Conservation (phyloP, 2,888 invertebrate genomes). For the Chrysolina americana region DNA sequence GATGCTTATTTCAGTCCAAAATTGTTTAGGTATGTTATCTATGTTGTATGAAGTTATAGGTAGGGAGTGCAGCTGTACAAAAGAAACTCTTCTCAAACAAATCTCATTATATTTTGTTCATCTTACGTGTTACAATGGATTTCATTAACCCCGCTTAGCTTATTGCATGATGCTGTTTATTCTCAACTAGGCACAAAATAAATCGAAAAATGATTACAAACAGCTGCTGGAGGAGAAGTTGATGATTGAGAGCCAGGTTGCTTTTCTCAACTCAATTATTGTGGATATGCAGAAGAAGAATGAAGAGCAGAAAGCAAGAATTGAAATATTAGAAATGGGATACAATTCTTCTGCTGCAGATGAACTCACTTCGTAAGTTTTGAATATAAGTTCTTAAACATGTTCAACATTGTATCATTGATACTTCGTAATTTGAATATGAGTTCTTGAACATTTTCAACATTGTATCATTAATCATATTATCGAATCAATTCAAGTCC, state of each 20-base stretch:
- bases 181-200: slow-evolving; percentile 49
- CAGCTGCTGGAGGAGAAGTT: slow-evolving; percentile 76
- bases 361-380: slow-evolving; percentile 69
- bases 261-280: slow-evolving; percentile 96
- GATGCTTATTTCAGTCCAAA: too few relatives aligned
- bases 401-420: not conserved
- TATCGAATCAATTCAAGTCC: too few relatives aligned
- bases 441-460: too few relatives aligned
- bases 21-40: too few relatives aligned
- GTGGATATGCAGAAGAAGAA: slow-evolving; percentile 96
- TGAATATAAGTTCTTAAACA: not conserved
- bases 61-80: too few relatives aligned
- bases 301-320: slow-evolving; percentile 83
- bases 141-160: not conserved
- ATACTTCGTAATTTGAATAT: too few relatives aligned
- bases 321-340: slow-evolving; percentile 83
- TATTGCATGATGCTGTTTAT: slow-evolving; percentile 41
- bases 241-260: slow-evolving; percentile 81
- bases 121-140: not conserved
- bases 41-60: too few relatives aligned
- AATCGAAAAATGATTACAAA: slow-evolving; percentile 59
- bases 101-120: not conserved
- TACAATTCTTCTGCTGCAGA: slow-evolving; percentile 68
- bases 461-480: too few relatives aligned
- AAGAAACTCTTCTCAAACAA: not conserved